Percentiles rank a stretch among this genome's conserved stretches.
Conservation (phyloP, 2,797 vertebrate species). For the Gambusia yucatana region DNA sequence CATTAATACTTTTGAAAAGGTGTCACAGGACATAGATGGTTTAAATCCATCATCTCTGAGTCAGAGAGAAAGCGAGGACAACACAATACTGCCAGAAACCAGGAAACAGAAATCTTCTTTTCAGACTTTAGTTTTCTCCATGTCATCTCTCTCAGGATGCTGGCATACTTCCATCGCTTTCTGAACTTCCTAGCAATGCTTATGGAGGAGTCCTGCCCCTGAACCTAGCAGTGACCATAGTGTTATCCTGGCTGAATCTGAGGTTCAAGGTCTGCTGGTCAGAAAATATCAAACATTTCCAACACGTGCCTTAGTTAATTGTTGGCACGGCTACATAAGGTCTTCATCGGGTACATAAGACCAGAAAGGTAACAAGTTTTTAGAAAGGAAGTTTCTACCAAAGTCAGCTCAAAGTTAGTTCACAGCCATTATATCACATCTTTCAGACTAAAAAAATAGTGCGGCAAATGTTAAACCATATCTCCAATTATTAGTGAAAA, state of each 20-base stretch:
- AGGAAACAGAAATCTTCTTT: constrained; percentile 21
- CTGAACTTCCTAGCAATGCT: constrained; percentile 43
- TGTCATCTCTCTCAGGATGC: constrained; percentile 50
- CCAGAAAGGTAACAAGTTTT: not conserved
- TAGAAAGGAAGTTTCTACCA: not conserved
- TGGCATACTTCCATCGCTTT: constrained; percentile 51
- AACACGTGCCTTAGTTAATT: not conserved
- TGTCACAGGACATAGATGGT: constrained; percentile 1
- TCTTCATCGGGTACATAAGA: not conserved
- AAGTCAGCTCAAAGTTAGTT: not conserved
- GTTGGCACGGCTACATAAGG: not conserved
- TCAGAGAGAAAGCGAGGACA: constrained; percentile 9
- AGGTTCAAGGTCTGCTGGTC: constrained; percentile 19
- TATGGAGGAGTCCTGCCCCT: constrained; percentile 26
- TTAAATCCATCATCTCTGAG: constrained; percentile 2
- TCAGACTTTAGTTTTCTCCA: constrained; percentile 41
- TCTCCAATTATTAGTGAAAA: not conserved
- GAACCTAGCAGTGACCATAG: constrained; percentile 38
- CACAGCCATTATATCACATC: not conserved
- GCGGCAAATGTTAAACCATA: not conserved
- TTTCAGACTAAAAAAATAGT: not conserved
- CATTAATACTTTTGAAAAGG: not conserved
- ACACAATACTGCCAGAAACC: constrained; percentile 7
- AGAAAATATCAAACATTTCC: not conserved
- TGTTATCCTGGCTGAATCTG: constrained; percentile 14